phyloP scores from a whole-genome alignment of 1,140 invertebrate genomes.

The Eulimnadia texana region DNA sequence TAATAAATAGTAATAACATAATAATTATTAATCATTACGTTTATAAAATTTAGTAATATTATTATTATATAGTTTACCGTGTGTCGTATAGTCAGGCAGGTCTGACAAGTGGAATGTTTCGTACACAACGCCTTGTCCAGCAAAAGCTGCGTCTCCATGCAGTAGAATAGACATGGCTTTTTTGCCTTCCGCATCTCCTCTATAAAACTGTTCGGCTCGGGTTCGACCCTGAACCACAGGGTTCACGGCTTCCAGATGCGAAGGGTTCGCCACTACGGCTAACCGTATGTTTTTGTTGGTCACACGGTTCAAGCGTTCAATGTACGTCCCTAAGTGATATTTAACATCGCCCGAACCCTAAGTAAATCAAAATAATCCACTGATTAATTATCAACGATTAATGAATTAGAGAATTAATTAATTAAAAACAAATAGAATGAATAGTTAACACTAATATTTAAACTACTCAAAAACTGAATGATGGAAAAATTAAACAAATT shows the following conservation, averaged over 20 bases:
- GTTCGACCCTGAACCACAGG: constrained; percentile 96
- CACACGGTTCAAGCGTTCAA: constrained; percentile 90
- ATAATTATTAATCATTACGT: no score
- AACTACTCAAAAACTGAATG: no score
- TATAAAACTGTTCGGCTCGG: constrained; percentile 94
- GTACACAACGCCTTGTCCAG: constrained; percentile 97
- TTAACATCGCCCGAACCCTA: constrained; percentile 98
- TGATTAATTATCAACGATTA: no score
- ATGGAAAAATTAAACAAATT: no score
- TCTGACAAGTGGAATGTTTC: constrained; percentile 98
- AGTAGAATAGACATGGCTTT: constrained; percentile 90
- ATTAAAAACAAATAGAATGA: no score
- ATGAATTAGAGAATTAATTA: no score
- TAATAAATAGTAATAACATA: no score
- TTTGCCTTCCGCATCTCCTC: constrained; percentile 91
- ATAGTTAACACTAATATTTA: no score
- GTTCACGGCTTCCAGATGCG: constrained; percentile 94
- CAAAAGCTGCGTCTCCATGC: constrained; percentile 97
- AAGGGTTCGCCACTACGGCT: constrained; percentile 95
- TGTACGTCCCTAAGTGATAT: constrained; percentile 97
- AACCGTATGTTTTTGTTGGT: constrained; percentile 96
- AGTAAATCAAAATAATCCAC: constrained; percentile 20
- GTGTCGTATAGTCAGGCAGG: constrained; percentile 92
- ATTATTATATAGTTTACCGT: no score
- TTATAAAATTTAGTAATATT: no score